A percentile compares a stretch with the other conserved stretches of the same genome.
These are phyloP conservation scores for Pycnomerus fuliginosus DNA, from an alignment of 2,888 invertebrate genomes.

Conservation along the genomic window DNA sequence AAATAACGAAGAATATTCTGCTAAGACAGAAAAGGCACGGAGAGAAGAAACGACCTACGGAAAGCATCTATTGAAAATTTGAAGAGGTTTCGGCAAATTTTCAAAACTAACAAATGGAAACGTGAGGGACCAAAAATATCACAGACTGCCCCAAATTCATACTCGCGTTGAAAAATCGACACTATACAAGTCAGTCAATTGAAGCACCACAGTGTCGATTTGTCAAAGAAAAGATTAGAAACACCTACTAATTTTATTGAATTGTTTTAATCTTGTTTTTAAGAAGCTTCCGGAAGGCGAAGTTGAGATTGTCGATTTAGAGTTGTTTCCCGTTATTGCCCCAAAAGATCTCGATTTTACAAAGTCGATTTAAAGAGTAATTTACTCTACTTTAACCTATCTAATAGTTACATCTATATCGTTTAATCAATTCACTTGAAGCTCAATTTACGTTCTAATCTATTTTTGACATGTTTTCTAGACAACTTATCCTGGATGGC, in stretches of 20 bases:
- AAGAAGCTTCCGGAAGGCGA: constrained; percentile 33
- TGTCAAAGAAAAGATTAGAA: constrained; percentile 4
- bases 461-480: no score
- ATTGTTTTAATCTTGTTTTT: constrained; percentile 8
- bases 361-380: constrained; percentile 46
- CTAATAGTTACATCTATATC: constrained; percentile 47
- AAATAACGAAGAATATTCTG: constrained; percentile 45
- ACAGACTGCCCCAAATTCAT: constrained; percentile 47
- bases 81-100: constrained; percentile 24
- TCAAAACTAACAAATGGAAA: constrained; percentile 35
- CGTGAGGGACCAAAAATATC: constrained; percentile 52
- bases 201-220: constrained; percentile 2
- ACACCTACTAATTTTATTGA: constrained; percentile 7
- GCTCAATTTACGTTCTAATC: background rate
- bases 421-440: background rate
- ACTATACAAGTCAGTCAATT: background rate
- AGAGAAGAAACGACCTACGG: constrained; percentile 44
- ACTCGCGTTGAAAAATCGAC: constrained; percentile 16
- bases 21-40: constrained; percentile 52
- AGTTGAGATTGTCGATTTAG: constrained; percentile 35
- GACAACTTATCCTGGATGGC: no score
- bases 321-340: constrained; percentile 30
- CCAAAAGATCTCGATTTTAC: constrained; percentile 14
- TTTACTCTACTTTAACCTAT: constrained; percentile 50
- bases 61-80: constrained; percentile 33